A percentile compares a stretch with the other conserved stretches of the same genome.
phyloP scores from a whole-genome alignment of 2,888 invertebrate genomes.

The Euzetes globulus region DNA sequence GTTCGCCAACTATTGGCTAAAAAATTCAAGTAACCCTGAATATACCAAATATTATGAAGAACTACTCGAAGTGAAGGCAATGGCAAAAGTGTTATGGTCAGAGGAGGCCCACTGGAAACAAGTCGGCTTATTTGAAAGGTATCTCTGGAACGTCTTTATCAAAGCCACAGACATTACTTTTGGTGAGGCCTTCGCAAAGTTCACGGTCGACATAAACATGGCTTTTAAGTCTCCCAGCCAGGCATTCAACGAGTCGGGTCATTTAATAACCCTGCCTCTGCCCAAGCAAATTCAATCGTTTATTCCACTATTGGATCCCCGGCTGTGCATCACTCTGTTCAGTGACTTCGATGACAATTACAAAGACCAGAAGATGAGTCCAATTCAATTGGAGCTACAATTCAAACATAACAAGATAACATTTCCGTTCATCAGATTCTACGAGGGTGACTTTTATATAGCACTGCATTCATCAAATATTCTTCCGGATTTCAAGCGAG shows the following conservation, averaged over 20 bases:
- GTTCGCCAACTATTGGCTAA: background rate
- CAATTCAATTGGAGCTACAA: background rate
- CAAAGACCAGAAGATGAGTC: background rate
- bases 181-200: too few relatives aligned
- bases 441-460: background rate
- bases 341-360: background rate
- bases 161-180: background rate
- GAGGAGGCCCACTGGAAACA: too few relatives aligned
- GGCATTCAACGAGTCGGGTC: background rate
- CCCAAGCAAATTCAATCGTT: background rate
- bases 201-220: too few relatives aligned
- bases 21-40: background rate
- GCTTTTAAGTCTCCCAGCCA: too few relatives aligned
- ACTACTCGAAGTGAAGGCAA: background rate
- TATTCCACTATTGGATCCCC: background rate
- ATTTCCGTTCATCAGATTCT: background rate
- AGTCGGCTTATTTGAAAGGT: too few relatives aligned
- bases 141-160: too few relatives aligned
- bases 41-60: background rate
- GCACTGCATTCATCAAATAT: background rate
- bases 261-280: background rate
- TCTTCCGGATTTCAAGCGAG: background rate
- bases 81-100: too few relatives aligned
- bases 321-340: background rate
- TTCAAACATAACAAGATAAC: background rate